Evolutionary conservation across 2,113 vertebrate genomes (phyloP).

Genomic region (Falcunculus frontatus): DNA sequence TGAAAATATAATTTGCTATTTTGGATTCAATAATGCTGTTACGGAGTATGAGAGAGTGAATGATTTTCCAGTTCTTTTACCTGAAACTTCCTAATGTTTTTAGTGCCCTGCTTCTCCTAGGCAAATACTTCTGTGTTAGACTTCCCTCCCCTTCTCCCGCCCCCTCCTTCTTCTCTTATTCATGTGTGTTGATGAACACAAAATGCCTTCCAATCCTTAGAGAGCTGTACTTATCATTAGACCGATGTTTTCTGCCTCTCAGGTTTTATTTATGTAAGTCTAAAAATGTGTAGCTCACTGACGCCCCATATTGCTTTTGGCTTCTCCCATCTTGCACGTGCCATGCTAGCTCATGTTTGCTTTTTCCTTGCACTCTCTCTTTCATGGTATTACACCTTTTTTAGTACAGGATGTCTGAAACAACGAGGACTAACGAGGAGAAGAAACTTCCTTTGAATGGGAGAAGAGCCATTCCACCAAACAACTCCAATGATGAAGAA

Average conservation of each 20-base stretch:
- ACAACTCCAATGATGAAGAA: constrained; percentile 79
- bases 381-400: not conserved
- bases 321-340: not conserved
- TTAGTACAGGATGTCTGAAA: constrained; percentile 61
- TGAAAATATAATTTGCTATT: constrained; percentile 7
- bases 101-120: not conserved
- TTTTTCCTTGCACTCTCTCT: not conserved
- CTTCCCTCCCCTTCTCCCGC: not conserved
- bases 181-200: constrained; percentile 33
- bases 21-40: not conserved
- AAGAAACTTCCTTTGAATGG: constrained; percentile 73
- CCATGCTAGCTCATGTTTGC: not conserved
- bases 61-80: constrained; percentile 19
- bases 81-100: constrained; percentile 6
- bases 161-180: constrained; percentile 21
- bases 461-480: constrained; percentile 70
- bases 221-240: constrained; percentile 3
- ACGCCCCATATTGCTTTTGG: not conserved
- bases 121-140: not conserved
- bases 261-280: constrained; percentile 37
- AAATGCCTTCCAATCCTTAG: not conserved
- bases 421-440: constrained; percentile 10
- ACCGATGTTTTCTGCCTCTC: constrained; percentile 1
- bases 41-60: not conserved
- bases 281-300: not conserved